A percentile compares a stretch with the other conserved stretches of the same genome.
Conservation (phyloP, 2,888 invertebrate genomes). For the Chironomus tentans region DNA sequence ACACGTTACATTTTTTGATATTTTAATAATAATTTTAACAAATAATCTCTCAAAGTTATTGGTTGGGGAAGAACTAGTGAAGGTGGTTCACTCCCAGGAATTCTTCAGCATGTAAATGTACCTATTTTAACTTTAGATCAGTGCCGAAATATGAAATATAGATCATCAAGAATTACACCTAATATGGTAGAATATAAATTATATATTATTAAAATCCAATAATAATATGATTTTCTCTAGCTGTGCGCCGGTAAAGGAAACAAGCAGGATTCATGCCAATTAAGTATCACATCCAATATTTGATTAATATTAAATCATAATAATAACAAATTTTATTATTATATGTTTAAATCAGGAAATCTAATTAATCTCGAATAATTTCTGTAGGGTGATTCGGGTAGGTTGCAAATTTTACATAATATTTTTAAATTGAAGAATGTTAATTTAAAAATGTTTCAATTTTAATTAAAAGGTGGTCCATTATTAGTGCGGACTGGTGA, state of each 20-base stretch:
- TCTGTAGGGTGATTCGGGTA: background rate
- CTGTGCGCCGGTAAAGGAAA: slow-evolving; percentile 64
- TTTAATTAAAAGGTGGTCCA: slow-evolving; percentile 54
- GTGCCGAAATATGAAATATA: slow-evolving; percentile 75
- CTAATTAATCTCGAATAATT: background rate
- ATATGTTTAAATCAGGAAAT: no score
- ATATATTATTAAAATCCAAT: no score
- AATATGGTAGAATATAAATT: slow-evolving; percentile 55
- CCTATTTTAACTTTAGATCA: slow-evolving; percentile 71
- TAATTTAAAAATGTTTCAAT: background rate
- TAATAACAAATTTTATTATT: no score
- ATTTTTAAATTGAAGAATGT: background rate
- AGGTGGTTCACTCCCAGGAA: slow-evolving; percentile 66
- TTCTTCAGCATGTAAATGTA: slow-evolving; percentile 75
- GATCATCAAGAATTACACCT: slow-evolving; percentile 68
- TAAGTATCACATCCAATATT: slow-evolving; percentile 40
- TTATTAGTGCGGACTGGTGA: slow-evolving; percentile 64
- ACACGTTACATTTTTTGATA: no score
- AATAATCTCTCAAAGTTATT: no score
- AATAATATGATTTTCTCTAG: background rate
- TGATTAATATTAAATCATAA: no score
- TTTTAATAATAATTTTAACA: background rate
- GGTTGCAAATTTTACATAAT: background rate
- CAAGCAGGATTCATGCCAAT: slow-evolving; percentile 73
- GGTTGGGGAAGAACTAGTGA: slow-evolving; percentile 82